These are phyloP conservation scores for Ginglymostoma cirratum DNA, from an alignment of 2,113 vertebrate genomes.

Conservation along the genomic window DNA sequence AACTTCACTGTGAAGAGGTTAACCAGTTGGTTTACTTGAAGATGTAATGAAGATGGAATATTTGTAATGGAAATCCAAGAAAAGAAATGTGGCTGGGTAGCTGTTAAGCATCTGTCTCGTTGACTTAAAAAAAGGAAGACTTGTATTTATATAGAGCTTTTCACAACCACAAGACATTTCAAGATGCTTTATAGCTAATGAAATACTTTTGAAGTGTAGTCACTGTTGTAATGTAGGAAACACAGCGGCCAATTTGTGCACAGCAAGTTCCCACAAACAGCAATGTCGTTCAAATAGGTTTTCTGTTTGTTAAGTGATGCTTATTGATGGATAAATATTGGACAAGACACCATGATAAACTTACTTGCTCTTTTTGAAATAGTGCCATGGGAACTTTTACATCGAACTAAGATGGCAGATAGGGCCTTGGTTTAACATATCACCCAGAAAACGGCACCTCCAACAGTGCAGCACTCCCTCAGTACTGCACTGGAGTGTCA, in stretches of 20 bases:
- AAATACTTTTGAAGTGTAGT: not conserved
- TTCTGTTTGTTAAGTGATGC: not conserved
- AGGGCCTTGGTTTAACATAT: not conserved
- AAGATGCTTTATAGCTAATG: not conserved
- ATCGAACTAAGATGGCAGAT: not conserved
- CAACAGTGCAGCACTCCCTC: not conserved
- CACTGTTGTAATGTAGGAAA: not conserved
- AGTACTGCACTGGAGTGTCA: not conserved
- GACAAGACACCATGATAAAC: not conserved
- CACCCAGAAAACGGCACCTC: not conserved
- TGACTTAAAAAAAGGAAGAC: not conserved
- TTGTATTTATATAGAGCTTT: not conserved
- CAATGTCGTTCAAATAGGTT: not conserved
- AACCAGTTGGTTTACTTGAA: not conserved
- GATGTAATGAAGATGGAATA: not conserved
- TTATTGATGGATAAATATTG: not conserved
- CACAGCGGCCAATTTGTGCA: not conserved
- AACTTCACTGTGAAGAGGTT: not conserved
- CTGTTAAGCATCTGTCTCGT: not conserved
- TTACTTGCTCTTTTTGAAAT: not conserved
- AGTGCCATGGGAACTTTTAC: not conserved
- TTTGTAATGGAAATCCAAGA: not conserved
- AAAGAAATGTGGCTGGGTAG: not conserved
- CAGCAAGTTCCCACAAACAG: not conserved
- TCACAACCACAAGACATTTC: not conserved